These are phyloP conservation scores for Oncorhynchus kisutch DNA, from an alignment of 2,113 vertebrate genomes.

Conservation along the genomic window DNA sequence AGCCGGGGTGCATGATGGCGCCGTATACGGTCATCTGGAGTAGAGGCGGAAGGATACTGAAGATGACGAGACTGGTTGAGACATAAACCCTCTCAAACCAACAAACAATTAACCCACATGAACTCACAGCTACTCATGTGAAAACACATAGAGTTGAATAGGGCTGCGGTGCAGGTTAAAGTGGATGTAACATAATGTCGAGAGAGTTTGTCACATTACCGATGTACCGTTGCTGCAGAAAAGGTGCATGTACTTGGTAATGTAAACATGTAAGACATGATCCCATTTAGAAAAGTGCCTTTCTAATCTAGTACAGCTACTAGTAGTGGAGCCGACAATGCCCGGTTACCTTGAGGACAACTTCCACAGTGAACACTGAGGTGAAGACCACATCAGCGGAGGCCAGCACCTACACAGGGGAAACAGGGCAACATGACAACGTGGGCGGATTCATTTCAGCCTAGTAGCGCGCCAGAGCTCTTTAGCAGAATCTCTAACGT, in stretches of 20 bases:
- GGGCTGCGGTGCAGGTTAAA: neutral
- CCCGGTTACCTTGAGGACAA: constrained; percentile 85
- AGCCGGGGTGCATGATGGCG: constrained; percentile 92
- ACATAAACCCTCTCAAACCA: too few species aligned
- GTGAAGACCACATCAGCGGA: constrained; percentile 90
- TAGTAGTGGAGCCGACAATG: too few species aligned
- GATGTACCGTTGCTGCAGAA: neutral
- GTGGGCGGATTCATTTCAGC: too few species aligned
- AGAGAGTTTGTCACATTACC: too few species aligned
- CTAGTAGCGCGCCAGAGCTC: too few species aligned
- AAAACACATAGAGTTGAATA: too few species aligned
- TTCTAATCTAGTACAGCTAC: too few species aligned
- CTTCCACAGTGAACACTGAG: constrained; percentile 90
- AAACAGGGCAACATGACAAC: neutral
- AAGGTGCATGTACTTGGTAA: neutral
- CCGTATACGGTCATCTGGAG: constrained; percentile 91
- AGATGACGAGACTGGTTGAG: neutral
- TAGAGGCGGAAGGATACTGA: neutral
- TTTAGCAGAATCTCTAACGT: too few species aligned
- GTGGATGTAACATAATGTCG: too few species aligned
- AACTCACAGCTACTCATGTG: neutral
- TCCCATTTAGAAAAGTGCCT: neutral
- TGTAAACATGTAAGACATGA: neutral
- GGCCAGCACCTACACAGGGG: constrained; percentile 76
- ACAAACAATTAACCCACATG: neutral